These are phyloP conservation scores for Vireo altiloquus DNA, from an alignment of 2,113 vertebrate genomes.

Conservation along the genomic window DNA sequence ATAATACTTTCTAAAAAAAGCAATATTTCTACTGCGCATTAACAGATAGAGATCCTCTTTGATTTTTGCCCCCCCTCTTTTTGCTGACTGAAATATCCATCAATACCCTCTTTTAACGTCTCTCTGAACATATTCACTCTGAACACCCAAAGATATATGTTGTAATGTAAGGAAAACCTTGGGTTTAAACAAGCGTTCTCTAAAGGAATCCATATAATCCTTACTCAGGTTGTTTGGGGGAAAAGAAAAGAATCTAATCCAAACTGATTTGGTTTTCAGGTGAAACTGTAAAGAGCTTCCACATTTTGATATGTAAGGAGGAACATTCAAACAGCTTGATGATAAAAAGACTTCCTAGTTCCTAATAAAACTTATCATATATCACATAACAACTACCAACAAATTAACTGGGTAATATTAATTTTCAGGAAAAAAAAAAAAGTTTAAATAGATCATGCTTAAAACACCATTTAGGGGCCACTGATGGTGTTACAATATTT, in stretches of 20 bases:
- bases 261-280: slow-evolving; percentile 69
- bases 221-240: slow-evolving; percentile 65
- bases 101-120: slow-evolving; percentile 18
- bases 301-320: slow-evolving; percentile 42
- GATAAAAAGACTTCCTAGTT: not conserved
- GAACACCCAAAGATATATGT: not conserved
- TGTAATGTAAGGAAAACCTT: not conserved
- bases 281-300: slow-evolving; percentile 42
- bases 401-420: not conserved
- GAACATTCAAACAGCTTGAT: not conserved
- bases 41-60: not conserved
- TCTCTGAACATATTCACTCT: not conserved
- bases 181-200: slow-evolving; percentile 14
- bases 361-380: not conserved
- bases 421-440: not conserved
- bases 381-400: not conserved
- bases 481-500: not conserved
- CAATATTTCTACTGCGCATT: not conserved
- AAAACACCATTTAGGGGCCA: not conserved
- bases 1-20: not conserved
- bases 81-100: slow-evolving; percentile 56
- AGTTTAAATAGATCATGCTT: not conserved
- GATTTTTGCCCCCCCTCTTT: not conserved
- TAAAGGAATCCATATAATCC: slow-evolving; percentile 57
- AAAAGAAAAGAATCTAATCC: slow-evolving; percentile 68